These are phyloP conservation scores for Hetaerina americana DNA, from an alignment of 1,140 invertebrate genomes.

Conservation along the genomic window DNA sequence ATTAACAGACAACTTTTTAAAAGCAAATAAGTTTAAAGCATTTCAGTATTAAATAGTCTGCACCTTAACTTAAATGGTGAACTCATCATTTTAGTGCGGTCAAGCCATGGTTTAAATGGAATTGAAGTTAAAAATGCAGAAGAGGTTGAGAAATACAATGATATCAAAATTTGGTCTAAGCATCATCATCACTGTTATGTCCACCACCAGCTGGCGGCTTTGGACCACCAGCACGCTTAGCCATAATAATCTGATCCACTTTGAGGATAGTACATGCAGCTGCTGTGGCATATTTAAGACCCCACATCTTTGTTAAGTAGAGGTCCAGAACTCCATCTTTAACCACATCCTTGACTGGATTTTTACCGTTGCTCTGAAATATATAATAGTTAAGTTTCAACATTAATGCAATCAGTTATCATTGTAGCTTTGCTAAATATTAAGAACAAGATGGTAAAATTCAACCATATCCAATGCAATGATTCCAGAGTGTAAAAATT, in stretches of 20 bases:
- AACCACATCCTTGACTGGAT: conserved; percentile 55
- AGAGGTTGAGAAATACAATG: too few relatives aligned
- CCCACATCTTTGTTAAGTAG: conserved; percentile 83
- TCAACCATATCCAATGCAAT: not conserved
- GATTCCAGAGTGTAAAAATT: not conserved
- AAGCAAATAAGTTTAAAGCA: too few relatives aligned
- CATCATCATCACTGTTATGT: conserved; percentile 61
- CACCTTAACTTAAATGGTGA: too few relatives aligned
- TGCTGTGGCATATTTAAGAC: conserved; percentile 84
- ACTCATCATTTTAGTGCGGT: too few relatives aligned
- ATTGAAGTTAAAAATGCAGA: not conserved
- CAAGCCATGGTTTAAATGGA: too few relatives aligned
- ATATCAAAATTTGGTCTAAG: too few relatives aligned
- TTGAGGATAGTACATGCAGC: conserved; percentile 87
- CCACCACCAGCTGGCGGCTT: conserved; percentile 53
- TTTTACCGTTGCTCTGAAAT: conserved; percentile 33
- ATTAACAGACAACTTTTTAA: too few relatives aligned
- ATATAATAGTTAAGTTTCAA: conserved; percentile 10
- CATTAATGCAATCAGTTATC: conserved; percentile 5
- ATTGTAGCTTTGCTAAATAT: too few relatives aligned
- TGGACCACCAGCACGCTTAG: conserved; percentile 90
- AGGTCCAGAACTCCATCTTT: conserved; percentile 71
- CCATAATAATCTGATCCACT: conserved; percentile 99
- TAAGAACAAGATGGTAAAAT: not conserved
- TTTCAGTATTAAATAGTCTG: too few relatives aligned